A percentile compares a stretch with the other conserved stretches of the same genome.
These are phyloP conservation scores for Trichacis sp. DNA, from an alignment of 2,888 invertebrate species.

Conservation along the genomic window DNA sequence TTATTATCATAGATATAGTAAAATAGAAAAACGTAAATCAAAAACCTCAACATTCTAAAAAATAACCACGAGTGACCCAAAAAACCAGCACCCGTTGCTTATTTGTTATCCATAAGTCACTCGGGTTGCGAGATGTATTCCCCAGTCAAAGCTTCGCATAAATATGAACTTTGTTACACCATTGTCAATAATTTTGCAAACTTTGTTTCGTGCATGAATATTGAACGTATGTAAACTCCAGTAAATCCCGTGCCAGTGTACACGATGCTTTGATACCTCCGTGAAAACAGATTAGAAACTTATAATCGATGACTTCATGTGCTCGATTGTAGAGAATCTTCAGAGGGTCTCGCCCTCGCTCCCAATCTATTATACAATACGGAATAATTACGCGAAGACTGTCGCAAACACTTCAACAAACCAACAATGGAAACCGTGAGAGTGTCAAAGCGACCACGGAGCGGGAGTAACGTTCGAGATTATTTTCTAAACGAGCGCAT, in stretches of 20 bases:
- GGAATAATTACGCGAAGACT: not conserved
- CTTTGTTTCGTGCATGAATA: not conserved
- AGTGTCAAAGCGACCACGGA: not conserved
- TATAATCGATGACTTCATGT: not conserved
- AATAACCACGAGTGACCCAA: too few relatives aligned
- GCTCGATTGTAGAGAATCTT: not conserved
- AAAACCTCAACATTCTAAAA: too few relatives aligned
- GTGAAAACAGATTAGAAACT: constrained; percentile 1
- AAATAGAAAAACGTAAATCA: too few relatives aligned
- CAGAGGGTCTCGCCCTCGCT: not conserved
- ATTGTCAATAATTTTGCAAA: not conserved
- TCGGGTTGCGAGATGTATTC: too few relatives aligned
- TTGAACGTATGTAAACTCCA: not conserved
- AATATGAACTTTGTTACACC: not conserved
- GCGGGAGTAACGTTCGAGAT: not conserved
- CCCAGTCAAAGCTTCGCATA: too few relatives aligned
- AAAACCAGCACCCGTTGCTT: too few relatives aligned
- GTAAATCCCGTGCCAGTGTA: not conserved
- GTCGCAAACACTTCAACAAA: not conserved
- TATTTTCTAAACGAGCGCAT: not conserved
- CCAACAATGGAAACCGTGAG: not conserved
- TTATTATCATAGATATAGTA: too few relatives aligned
- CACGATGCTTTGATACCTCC: not conserved
- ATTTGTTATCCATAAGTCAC: too few relatives aligned
- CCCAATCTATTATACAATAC: not conserved